Conservation (phyloP, 2,797 vertebrate species). For the Sebastes alutus region DNA sequence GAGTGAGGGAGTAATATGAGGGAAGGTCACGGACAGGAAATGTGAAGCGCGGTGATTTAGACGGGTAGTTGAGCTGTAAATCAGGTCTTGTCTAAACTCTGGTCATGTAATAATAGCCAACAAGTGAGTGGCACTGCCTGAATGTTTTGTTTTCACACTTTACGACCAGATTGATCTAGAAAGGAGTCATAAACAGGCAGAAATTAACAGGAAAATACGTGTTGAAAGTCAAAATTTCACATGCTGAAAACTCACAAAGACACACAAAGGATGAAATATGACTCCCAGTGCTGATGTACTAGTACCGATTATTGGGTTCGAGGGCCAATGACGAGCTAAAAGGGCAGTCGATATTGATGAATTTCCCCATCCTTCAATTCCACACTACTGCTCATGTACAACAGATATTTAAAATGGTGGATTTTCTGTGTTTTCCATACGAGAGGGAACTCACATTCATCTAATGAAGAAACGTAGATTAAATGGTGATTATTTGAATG, state of each 20-base stretch:
- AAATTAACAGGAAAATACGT: conserved; percentile 12
- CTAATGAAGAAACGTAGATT: conserved; percentile 49
- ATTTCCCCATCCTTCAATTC: conserved; percentile 29
- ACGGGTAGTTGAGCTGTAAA: conserved; percentile 53
- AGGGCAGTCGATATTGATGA: conserved; percentile 22
- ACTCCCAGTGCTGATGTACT: conserved; percentile 17
- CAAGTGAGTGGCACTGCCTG: conserved; percentile 41
- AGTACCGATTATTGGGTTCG: conserved; percentile 32
- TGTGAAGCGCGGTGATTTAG: conserved; percentile 66
- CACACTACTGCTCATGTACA: conserved; percentile 16
- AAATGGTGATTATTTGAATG: conserved; percentile 60
- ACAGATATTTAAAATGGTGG: neutral
- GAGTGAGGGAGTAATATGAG: conserved; percentile 62
- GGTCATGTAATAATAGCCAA: conserved; percentile 29
- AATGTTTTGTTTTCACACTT: conserved; percentile 24
- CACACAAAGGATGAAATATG: conserved; percentile 30
- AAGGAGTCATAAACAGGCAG: neutral
- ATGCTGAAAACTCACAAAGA: conserved; percentile 4
- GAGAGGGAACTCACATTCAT: conserved; percentile 14
- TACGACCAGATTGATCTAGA: neutral
- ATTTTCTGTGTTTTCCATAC: conserved; percentile 11
- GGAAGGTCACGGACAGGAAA: conserved; percentile 70
- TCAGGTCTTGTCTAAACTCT: conserved; percentile 60
- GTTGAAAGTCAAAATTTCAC: conserved; percentile 6
- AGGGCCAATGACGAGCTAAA: conserved; percentile 27